Base-by-base conservation (phyloP, 2,888 invertebrate genomes). In the Caenorhabditis sinica region DNA sequence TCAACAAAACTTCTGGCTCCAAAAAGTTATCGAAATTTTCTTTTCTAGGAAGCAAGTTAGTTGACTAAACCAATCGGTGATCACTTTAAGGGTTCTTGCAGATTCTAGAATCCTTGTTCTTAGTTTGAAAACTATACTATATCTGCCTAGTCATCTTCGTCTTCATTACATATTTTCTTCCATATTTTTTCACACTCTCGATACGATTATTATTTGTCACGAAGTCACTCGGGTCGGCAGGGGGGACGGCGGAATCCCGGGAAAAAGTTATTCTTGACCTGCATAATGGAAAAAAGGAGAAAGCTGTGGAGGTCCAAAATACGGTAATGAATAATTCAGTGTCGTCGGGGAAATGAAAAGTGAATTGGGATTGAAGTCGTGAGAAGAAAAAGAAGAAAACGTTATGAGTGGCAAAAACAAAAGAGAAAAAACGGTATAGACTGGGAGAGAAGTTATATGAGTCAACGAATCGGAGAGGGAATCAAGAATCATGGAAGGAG, bases 281-380 rank as follows among this genome's bases (percentile, higher is more conserved):
- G 53, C 69, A 77, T 77, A 77, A 77, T 77, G 69, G 77, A 77
- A 61, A 60, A 17, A n/a, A 20, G n/a, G 28, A 73, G 60, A 45
- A 40, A 58, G 51, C 28, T 20, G 60, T 30, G 71, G 65, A 43
- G 66, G 72, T 49, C 53, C 65, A 72, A 72, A 80, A 69, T 68
- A 68, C 76, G 30, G 68, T 68, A 58, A 28, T 80, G 45, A 80
- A 80, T 71, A 72, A 72, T 80, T 71, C 79, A 80, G 75, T 63
- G 20, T 17, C 15, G 68, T 15, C 33, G 60, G 49, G 72, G 60
- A 60, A 43, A 49, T 51, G 61, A 58, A 60, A 51, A 65, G 43
- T 30, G 28, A 20, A 69, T 51, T 17, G 56, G 28, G 30, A 69
- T 51, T 17, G 56, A 69, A 69, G 53, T 69, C 69, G 69, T 69